A percentile compares a stretch with the other conserved stretches of the same genome.
phyloP scores from a whole-genome alignment of 2,113 vertebrate species.

The Probosciger aterrimus region DNA sequence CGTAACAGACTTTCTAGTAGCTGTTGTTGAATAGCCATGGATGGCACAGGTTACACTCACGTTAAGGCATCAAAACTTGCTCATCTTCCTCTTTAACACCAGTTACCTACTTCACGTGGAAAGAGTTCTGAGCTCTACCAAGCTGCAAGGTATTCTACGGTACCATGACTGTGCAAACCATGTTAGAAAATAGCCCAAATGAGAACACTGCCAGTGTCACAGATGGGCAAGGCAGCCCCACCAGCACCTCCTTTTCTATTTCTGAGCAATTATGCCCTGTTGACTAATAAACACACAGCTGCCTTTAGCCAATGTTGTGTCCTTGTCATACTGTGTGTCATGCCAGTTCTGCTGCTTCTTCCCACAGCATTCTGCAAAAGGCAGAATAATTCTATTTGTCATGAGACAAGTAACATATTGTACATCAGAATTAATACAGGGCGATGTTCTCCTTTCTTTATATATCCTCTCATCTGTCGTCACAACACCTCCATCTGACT shows the following conservation, averaged over 20 bases:
- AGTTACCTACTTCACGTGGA: accelerated
- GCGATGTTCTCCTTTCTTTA: slow-evolving; percentile 14
- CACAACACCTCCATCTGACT: slow-evolving; percentile 25
- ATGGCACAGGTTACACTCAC: neutral
- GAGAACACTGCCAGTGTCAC: neutral
- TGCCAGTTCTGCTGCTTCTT: slow-evolving; percentile 31
- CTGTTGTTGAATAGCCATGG: neutral
- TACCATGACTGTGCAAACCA: neutral
- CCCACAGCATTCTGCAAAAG: slow-evolving; percentile 9
- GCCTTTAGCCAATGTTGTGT: slow-evolving; percentile 52
- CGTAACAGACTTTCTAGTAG: neutral
- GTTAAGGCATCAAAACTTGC: neutral
- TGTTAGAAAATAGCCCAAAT: neutral
- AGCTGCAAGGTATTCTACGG: neutral
- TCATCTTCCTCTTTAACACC: neutral
- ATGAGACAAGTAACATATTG: slow-evolving; percentile 44
- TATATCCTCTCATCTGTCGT: slow-evolving; percentile 21
- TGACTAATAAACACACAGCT: slow-evolving; percentile 60
- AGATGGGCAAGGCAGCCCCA: neutral
- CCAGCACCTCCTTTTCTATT: slow-evolving; percentile 9
- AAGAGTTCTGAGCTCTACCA: neutral
- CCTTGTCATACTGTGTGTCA: slow-evolving; percentile 40
- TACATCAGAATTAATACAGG: slow-evolving; percentile 16
- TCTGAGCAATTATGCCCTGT: slow-evolving; percentile 41
- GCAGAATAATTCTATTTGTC: slow-evolving; percentile 42